Evolutionary conservation across 2,113 vertebrate genomes (phyloP).

Genomic region (Marmota monax): DNA sequence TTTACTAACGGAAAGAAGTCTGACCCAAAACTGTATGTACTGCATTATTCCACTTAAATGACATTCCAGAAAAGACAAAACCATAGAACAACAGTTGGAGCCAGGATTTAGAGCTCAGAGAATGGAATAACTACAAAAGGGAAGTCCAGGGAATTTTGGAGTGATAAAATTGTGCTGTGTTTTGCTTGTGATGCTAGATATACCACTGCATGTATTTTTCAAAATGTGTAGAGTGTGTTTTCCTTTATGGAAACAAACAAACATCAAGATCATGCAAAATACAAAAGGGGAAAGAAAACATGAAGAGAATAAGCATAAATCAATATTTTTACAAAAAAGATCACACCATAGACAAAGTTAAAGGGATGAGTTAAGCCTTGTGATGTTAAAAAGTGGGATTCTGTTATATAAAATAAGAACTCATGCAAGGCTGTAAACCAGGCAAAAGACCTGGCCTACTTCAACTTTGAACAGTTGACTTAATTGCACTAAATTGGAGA

Average conservation of each 20-base stretch:
- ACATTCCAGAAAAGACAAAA: neutral
- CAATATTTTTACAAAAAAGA: neutral
- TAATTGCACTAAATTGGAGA: neutral
- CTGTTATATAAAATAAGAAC: neutral
- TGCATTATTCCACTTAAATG: neutral
- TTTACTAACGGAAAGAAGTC: neutral
- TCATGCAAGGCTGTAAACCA: neutral
- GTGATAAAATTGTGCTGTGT: neutral
- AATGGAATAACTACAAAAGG: neutral
- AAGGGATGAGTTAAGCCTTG: neutral
- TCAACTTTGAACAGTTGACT: neutral
- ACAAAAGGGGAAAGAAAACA: neutral
- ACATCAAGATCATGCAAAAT: neutral
- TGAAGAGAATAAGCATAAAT: neutral
- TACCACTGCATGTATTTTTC: neutral
- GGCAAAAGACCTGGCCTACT: neutral
- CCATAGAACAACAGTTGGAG: neutral
- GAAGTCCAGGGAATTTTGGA: neutral
- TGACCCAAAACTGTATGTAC: neutral
- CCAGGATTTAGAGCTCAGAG: neutral
- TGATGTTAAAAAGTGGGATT: neutral
- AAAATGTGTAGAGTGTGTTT: neutral
- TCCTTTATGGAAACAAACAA: neutral
- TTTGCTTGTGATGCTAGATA: neutral
- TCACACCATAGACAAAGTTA: neutral